These are phyloP conservation scores for Deroplatys truncata DNA, from an alignment of 2,888 invertebrate species.

Conservation along the genomic window DNA sequence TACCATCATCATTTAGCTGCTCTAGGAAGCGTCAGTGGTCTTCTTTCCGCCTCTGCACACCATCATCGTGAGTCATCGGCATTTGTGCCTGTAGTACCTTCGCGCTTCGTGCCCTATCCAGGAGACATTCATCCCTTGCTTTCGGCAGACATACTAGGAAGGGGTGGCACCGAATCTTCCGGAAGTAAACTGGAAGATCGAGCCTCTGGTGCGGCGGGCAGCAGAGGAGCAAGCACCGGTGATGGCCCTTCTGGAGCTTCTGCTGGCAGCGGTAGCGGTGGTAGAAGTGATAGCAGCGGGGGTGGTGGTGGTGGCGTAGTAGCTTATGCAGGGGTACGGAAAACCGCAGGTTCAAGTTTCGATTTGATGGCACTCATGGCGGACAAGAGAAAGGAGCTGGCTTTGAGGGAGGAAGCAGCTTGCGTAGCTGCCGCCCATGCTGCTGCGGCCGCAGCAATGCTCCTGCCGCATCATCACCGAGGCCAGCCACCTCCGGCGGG, in stretches of 20 bases:
- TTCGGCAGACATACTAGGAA: constrained; percentile 53
- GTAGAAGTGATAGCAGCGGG: constrained; percentile 39
- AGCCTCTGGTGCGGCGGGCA: neutral
- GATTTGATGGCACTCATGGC: constrained; percentile 89
- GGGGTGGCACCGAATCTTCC: constrained; percentile 33
- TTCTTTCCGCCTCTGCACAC: constrained; percentile 11
- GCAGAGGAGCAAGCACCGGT: neutral
- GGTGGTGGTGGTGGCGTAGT: constrained; percentile 46
- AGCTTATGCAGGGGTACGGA: constrained; percentile 24
- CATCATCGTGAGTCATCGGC: constrained; percentile 64
- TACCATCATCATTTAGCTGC: constrained; percentile 40
- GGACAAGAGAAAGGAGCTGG: constrained; percentile 79
- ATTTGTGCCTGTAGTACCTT: constrained; percentile 83
- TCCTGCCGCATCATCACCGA: constrained; percentile 60
- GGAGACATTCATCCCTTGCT: constrained; percentile 66
- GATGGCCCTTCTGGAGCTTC: neutral
- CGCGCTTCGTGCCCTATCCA: constrained; percentile 68
- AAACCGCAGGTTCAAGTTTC: constrained; percentile 47
- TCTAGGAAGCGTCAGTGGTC: constrained; percentile 34
- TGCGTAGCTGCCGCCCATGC: constrained; percentile 45
- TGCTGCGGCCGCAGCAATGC: constrained; percentile 52
- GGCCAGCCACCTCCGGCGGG: constrained; percentile 37
- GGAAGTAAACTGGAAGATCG: constrained; percentile 1
- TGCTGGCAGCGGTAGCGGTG: constrained; percentile 47
- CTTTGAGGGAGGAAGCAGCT: constrained; percentile 66